phyloP scores from a whole-genome alignment of 1,140 invertebrate genomes.

The Melanaphis sacchari region DNA sequence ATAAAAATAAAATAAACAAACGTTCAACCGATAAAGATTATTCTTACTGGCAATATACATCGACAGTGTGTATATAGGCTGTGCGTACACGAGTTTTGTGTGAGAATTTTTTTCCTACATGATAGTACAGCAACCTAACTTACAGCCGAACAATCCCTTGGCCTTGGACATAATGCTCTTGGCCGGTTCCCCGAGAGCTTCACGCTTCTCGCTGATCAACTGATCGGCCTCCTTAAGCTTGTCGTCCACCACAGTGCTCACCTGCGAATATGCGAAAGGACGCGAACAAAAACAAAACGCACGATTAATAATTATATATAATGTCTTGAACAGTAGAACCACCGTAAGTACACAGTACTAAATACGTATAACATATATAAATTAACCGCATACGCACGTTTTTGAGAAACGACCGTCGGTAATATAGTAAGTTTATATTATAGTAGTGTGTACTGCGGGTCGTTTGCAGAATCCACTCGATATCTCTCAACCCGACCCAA shows the following conservation, averaged over 20 bases:
- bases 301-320: background rate
- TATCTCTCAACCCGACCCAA: background rate
- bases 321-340: too few species aligned
- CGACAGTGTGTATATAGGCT: background rate
- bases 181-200: slow-evolving; percentile 60
- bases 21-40: slow-evolving; percentile 36
- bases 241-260: slow-evolving; percentile 60
- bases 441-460: background rate
- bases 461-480: background rate
- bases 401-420: too few species aligned
- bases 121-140: slow-evolving; percentile 59
- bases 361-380: background rate
- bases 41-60: slow-evolving; percentile 15
- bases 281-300: background rate
- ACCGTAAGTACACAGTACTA: background rate
- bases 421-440: background rate
- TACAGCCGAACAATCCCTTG: slow-evolving; percentile 62
- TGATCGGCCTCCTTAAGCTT: slow-evolving; percentile 62
- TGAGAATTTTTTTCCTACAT: slow-evolving; percentile 19
- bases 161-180: slow-evolving; percentile 62
- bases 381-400: too few species aligned
- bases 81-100: background rate
- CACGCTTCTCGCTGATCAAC: slow-evolving; percentile 61
- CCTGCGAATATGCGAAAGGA: slow-evolving; percentile 53
- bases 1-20: background rate